Evolutionary conservation across 1,140 invertebrate species (phyloP).

Genomic region (Brachionus sp.): DNA sequence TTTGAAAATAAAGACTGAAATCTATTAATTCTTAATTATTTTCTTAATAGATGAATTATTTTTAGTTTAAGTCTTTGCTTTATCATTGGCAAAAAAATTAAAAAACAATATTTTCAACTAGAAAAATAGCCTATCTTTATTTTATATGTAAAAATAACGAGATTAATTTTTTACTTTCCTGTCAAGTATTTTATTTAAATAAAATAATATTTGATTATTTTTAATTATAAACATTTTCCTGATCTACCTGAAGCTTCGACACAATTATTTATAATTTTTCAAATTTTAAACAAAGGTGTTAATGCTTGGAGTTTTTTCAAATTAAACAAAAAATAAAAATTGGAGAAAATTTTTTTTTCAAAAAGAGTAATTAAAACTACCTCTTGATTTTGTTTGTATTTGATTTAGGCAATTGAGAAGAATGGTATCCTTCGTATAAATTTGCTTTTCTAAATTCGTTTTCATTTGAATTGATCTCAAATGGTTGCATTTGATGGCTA

Average conservation of each 20-base stretch:
- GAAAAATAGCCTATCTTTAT: no score
- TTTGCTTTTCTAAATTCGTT: background rate
- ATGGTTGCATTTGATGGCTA: background rate
- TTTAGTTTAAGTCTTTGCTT: no score
- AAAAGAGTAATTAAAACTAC: background rate
- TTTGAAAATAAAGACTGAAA: background rate
- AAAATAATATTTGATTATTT: background rate
- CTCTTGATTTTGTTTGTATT: background rate
- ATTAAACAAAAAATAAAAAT: background rate
- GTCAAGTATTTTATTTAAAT: background rate
- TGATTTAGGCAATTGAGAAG: background rate
- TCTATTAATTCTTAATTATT: no score
- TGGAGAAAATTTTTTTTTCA: slow-evolving; percentile 1
- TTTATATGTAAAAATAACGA: background rate
- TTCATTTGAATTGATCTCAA: slow-evolving; percentile 14
- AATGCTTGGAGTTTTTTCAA: background rate
- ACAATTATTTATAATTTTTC: background rate
- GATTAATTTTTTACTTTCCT: background rate
- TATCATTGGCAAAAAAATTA: no score
- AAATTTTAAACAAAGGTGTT: background rate
- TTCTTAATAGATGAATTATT: no score
- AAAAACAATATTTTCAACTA: no score
- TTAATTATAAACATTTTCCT: background rate
- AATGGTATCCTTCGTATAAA: slow-evolving; percentile 10
- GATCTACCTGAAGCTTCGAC: background rate